Percentiles rank a stretch among this genome's conserved stretches.
Conservation (phyloP, 2,888 invertebrate species). For the Nymphalis c-album region DNA sequence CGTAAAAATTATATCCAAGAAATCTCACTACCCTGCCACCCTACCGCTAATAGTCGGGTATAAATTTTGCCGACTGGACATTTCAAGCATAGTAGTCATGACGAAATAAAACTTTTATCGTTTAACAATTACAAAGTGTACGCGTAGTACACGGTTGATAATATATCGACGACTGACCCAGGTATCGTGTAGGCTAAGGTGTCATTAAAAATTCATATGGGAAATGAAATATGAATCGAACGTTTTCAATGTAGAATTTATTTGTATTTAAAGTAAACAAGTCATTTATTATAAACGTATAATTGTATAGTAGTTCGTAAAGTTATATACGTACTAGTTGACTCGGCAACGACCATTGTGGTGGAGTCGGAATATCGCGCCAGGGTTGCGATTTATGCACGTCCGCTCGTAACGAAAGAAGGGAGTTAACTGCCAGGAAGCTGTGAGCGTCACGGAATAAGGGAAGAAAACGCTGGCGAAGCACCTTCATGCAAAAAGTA, state of each 20-base stretch:
- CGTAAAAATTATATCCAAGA: background rate
- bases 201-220: constrained; percentile 63
- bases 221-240: constrained; percentile 49
- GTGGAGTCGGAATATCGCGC: constrained; percentile 57
- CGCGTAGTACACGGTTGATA: constrained; percentile 43
- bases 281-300: background rate
- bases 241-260: constrained; percentile 13
- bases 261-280: constrained; percentile 3
- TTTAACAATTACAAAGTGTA: constrained; percentile 35
- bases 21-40: background rate
- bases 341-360: constrained; percentile 55
- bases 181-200: constrained; percentile 29
- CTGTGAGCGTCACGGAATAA: constrained; percentile 41
- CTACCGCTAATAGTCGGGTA: constrained; percentile 61
- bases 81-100: constrained; percentile 59
- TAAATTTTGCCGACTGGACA: constrained; percentile 70
- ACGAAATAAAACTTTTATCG: constrained; percentile 19
- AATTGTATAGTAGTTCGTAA: background rate
- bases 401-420: constrained; percentile 42
- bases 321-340: constrained; percentile 46
- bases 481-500: constrained; percentile 21
- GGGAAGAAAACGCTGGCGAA: constrained; percentile 28
- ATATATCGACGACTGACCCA: constrained; percentile 45
- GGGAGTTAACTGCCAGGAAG: constrained; percentile 44
- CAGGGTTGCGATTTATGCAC: constrained; percentile 45